Evolutionary conservation across 2,888 invertebrate species (phyloP), one percentile per base, ranked within the genome.

Genomic region (Pristionchus exspectatus): DNA sequence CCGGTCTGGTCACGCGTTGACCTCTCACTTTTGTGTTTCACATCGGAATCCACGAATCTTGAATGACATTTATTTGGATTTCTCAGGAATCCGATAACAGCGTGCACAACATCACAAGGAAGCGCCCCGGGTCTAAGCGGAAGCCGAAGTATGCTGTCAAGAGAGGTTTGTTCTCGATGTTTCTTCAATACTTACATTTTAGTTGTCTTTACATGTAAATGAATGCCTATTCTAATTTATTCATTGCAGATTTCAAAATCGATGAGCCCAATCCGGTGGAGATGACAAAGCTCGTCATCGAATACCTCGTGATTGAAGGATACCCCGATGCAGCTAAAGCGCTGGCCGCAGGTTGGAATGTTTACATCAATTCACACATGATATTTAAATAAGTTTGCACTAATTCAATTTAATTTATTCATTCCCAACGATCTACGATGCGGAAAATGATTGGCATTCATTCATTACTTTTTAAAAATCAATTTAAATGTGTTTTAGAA

Each of bases 251-350:
- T 56, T 54, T 56, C 56, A 84, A 54, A 44, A 59, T 84, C 33
- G 84, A 84, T 2, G 86, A 88, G 63, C 81, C 88, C 4, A 81
- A 33, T 81, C 59, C 88, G 24, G 14, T 59, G 30, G 88, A 88
- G 44, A 88, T 81, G 59, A 81, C 81, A 14, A 30, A 66, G 5
- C 38, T 88, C 56, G 88, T 81, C 27, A 30, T 88, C 24, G 88
- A 88, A 27, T 88, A 88, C 77, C 59, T 88, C 38, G 63, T 88
- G 18, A 56, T 81, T 59, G 88, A 88, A 21, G 88, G 88, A 16
- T 81, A 88, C 59, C 33, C 44, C 3, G 88, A 88, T 18, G 27
- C 88, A 21, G 88, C 88, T 16, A 56, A 44, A 44, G 9, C 77
- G 21, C 81, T 88, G 14, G 77, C 69, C n/a, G 81, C 30, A 81